phyloP scores from a whole-genome alignment of 23 tunicate genomes.

The Ciona savignyi region DNA sequence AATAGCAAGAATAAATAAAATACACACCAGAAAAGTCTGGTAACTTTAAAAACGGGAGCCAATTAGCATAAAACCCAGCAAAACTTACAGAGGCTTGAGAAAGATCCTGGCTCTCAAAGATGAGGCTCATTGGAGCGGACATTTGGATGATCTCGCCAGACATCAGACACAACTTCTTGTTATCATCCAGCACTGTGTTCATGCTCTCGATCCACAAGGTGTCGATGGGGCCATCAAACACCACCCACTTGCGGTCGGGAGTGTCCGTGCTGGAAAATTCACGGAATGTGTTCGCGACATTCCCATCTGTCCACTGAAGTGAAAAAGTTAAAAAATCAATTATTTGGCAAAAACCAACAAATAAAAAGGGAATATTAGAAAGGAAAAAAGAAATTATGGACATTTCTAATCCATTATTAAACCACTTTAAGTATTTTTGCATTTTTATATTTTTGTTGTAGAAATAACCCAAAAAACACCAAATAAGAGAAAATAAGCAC shows the following conservation, averaged over 20 bases:
- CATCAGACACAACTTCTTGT: conserved; percentile 96
- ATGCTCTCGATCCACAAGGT: conserved; percentile 98
- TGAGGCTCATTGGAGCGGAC: conserved; percentile 92
- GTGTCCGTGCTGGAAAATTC: conserved; percentile 92
- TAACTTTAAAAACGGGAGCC: not conserved
- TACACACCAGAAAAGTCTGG: too few relatives aligned
- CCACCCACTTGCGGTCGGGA: conserved; percentile 95
- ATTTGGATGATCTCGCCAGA: conserved; percentile 97
- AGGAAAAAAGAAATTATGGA: too few relatives aligned
- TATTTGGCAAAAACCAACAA: too few relatives aligned
- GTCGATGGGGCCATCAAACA: conserved; percentile 99
- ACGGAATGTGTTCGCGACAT: conserved; percentile 96
- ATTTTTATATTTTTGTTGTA: too few relatives aligned
- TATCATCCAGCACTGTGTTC: conserved; percentile 98
- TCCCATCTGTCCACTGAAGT: conserved; percentile 99
- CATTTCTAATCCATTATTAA: too few relatives aligned
- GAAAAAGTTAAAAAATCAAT: too few relatives aligned
- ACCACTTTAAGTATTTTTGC: too few relatives aligned
- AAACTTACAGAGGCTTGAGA: conserved; percentile 85
- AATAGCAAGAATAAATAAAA: too few relatives aligned
- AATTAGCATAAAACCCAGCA: not conserved
- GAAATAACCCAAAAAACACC: not conserved
- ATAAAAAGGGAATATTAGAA: too few relatives aligned
- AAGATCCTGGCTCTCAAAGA: conserved; percentile 96
- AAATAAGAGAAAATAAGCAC: not conserved